These are phyloP conservation scores for Endomychus coccineus DNA, from an alignment of 2,888 invertebrate genomes.

Conservation along the genomic window DNA sequence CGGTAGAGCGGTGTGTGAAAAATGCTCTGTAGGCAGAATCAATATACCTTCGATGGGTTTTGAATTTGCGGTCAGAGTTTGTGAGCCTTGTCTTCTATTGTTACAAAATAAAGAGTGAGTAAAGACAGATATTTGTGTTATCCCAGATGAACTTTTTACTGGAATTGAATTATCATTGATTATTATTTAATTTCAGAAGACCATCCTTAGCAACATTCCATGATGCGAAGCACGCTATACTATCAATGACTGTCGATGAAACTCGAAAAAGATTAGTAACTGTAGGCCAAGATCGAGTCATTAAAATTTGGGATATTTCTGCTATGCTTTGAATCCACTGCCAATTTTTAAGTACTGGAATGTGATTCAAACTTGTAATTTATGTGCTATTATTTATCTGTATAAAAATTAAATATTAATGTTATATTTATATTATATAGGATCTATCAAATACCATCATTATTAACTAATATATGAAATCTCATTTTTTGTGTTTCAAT, in stretches of 20 bases:
- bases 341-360: conserved; percentile 29
- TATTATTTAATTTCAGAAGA: conserved; percentile 54
- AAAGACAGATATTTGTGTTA: conserved; percentile 5
- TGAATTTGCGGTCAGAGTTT: conserved; percentile 94
- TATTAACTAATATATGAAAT: no score
- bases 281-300: conserved; percentile 89
- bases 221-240: conserved; percentile 88
- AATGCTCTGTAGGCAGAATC: conserved; percentile 81
- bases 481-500: no score
- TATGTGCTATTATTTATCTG: conserved; percentile 35
- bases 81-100: conserved; percentile 80
- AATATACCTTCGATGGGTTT: conserved; percentile 95
- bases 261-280: conserved; percentile 81
- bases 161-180: no score
- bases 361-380: conserved; percentile 38
- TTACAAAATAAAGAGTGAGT: conserved; percentile 83
- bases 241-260: conserved; percentile 84
- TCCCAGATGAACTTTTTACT: no score
- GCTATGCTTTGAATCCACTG: conserved; percentile 43
- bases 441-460: conserved; percentile 26
- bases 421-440: conserved; percentile 38
- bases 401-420: conserved; percentile 30
- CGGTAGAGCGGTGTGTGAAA: conserved; percentile 91
- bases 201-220: conserved; percentile 91
- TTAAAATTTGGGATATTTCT: conserved; percentile 87